A percentile compares a stretch with the other conserved stretches of the same genome.
These are phyloP conservation scores for Drosophila parvula DNA, from an alignment of 1,140 invertebrate genomes.

Conservation along the genomic window DNA sequence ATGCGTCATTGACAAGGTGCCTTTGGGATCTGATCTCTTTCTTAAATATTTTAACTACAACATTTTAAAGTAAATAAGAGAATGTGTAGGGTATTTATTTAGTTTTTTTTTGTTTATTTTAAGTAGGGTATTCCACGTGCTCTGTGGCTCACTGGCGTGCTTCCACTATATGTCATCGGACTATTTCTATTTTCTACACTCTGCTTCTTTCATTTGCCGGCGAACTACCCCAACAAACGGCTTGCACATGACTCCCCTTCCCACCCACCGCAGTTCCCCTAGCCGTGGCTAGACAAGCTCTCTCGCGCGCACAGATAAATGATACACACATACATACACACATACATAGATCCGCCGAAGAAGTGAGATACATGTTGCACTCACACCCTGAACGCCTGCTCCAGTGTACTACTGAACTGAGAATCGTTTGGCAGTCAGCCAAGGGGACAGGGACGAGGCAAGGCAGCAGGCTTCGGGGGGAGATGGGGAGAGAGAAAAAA, in stretches of 20 bases:
- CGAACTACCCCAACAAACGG: conserved; percentile 79
- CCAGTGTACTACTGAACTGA: conserved; percentile 80
- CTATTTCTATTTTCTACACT: conserved; percentile 23
- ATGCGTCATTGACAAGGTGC: neutral
- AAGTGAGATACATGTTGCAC: conserved; percentile 49
- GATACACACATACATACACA: conserved; percentile 1
- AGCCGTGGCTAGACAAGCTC: conserved; percentile 25
- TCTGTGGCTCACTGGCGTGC: neutral
- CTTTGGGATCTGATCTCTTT: neutral
- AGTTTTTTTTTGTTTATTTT: too few species aligned
- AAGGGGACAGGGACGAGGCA: conserved; percentile 27
- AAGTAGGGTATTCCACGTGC: conserved; percentile 1
- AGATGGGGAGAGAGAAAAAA: conserved; percentile 8
- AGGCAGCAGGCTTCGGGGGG: neutral
- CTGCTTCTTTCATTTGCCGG: conserved; percentile 54
- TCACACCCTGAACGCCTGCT: conserved; percentile 68
- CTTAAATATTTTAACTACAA: neutral
- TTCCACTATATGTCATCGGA: conserved; percentile 16
- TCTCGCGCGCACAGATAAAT: conserved; percentile 21
- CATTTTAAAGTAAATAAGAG: neutral
- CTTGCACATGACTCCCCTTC: conserved; percentile 48
- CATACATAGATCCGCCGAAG: neutral
- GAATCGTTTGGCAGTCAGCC: conserved; percentile 73
- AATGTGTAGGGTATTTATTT: too few species aligned
- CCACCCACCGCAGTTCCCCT: neutral